Base-by-base conservation (phyloP, 2,113 vertebrate genomes). In the Reinhardtius hippoglossoides region DNA sequence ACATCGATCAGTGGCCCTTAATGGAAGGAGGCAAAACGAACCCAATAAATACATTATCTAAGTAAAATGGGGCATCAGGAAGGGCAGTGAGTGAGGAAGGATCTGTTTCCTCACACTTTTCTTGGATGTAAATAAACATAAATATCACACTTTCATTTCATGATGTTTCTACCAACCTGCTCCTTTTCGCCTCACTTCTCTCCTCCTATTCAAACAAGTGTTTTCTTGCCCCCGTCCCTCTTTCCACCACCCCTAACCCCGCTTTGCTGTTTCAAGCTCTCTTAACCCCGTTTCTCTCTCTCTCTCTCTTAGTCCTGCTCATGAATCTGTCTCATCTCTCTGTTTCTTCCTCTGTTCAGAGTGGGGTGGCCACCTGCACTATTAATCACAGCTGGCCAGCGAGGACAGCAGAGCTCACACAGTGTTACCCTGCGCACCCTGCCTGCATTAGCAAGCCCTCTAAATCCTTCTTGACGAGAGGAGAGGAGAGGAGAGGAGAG, bases 351-450 rank as follows among this genome's bases (percentile, higher is more conserved):
- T 68, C 61, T 54, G 69, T 79, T 76, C 80, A 83, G 84, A 90
- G 83, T 78, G 87, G 82, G 81, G 80, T 73, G 87, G 78, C 91
- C 92, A 92, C 92, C 90, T 92, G 90, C 69, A 77, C 88, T 86
- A 92, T 93, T 92, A 94, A 94, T 94, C 92, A 92, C 80, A 70
- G 78, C 68, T 52, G 80, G 71, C 67, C 67, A 56, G 81, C 70
- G 78, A 31, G 85, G 88, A 90, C 79, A 71, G 80, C 64, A 70
- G 76, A 74, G 85, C 81, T 86, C 80, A 86, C 83, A 82, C 57
- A 88, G 85, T 54, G 65, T 76, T 87, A 78, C 75, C 84, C 82
- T 84, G n/a, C 84, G 73, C 76, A 35, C 87, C 81, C 84, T 4
- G 74, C 74, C 75, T 52, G 79, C 85, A 92, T 91, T 90, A 88